These are phyloP conservation scores for Ambastaia sidthimunki DNA, from an alignment of 2,797 vertebrate genomes.

Conservation along the genomic window DNA sequence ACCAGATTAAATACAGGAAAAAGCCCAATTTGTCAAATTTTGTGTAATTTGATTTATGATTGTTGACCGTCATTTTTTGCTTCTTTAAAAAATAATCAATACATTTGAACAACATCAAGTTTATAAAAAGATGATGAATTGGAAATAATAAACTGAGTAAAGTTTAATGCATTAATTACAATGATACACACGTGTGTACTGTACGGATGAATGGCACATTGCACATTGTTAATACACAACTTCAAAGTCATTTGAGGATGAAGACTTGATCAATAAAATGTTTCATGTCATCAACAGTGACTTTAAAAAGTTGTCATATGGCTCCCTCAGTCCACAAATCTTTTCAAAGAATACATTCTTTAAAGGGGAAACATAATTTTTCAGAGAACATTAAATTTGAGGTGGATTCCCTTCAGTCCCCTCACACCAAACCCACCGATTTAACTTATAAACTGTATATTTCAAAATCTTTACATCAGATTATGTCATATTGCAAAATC, in stretches of 20 bases:
- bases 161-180: conserved; percentile 53
- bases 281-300: conserved; percentile 39
- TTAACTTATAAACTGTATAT: conserved; percentile 41
- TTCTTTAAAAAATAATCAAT: not conserved
- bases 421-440: conserved; percentile 4
- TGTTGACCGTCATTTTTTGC: not conserved
- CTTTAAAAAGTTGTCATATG: conserved; percentile 23
- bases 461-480: conserved; percentile 50
- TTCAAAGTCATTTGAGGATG: conserved; percentile 42
- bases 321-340: conserved; percentile 25
- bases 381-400: not conserved
- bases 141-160: conserved; percentile 41
- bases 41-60: not conserved
- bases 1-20: not conserved
- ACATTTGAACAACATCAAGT: conserved; percentile 1
- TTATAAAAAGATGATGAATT: conserved; percentile 31
- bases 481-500: conserved; percentile 49
- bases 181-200: conserved; percentile 48
- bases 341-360: conserved; percentile 28
- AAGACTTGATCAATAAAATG: conserved; percentile 26
- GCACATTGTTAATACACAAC: conserved; percentile 50
- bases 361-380: conserved; percentile 20
- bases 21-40: conserved; percentile 1
- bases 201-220: conserved; percentile 49
- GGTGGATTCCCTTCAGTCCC: not conserved